Evolutionary conservation across 2,113 vertebrate genomes (phyloP).

Genomic region (Patagioenas fasciata): DNA sequence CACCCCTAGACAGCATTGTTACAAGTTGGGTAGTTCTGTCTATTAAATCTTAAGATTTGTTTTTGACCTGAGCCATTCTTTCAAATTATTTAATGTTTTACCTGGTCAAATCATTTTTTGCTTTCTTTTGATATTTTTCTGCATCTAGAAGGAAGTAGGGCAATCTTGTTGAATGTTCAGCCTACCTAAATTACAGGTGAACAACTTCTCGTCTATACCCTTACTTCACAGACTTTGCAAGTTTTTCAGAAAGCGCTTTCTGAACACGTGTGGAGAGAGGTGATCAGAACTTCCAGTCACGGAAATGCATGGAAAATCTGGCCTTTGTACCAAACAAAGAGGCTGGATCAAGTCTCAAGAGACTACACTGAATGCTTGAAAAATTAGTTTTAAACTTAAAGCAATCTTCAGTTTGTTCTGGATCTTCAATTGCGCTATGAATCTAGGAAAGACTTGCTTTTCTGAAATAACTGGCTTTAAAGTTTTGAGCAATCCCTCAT

Average conservation of each 20-base stretch:
- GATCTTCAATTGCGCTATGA: background rate
- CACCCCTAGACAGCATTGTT: background rate
- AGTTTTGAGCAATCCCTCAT: background rate
- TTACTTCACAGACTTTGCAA: background rate
- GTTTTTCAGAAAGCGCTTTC: background rate
- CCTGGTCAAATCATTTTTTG: background rate
- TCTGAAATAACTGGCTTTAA: background rate
- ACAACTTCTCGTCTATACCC: background rate
- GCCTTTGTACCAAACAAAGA: background rate
- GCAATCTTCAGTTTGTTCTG: background rate
- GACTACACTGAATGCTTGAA: background rate
- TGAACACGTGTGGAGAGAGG: background rate
- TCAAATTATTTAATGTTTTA: background rate
- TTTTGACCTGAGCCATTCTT: background rate
- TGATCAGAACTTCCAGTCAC: background rate
- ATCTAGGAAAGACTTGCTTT: background rate
- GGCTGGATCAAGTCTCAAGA: background rate
- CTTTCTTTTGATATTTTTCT: background rate
- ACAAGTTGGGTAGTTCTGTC: background rate
- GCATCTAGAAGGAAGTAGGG: background rate
- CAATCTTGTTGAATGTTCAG: background rate
- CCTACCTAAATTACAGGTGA: background rate
- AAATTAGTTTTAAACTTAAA: background rate
- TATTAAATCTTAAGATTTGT: background rate
- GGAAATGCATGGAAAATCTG: background rate